Percentiles rank a stretch among this genome's conserved stretches.
Evolutionary conservation across 1,140 invertebrate genomes (phyloP).

Genomic region (Thaumatotibia leucotreta): DNA sequence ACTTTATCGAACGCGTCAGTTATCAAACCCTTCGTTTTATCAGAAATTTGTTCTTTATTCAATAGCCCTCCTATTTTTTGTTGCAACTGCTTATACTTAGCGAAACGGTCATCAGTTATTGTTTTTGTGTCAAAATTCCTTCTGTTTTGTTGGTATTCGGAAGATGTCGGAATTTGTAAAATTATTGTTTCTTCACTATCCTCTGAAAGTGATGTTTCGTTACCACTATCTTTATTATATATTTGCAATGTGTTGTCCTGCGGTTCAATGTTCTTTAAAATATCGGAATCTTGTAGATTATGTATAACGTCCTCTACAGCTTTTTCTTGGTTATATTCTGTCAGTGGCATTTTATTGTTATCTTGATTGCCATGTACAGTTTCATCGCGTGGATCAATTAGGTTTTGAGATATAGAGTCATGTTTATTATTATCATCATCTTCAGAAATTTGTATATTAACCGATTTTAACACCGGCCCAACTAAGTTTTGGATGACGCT

Average conservation of each 20-base stretch:
- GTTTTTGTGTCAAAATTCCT: not conserved
- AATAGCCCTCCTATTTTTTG: conserved; percentile 39
- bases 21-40: conserved; percentile 38
- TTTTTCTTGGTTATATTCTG: not conserved
- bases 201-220: not conserved
- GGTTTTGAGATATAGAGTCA: not conserved
- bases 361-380: not conserved
- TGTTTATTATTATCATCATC: not conserved
- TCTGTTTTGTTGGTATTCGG: not conserved
- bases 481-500: not conserved
- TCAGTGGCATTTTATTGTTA: not conserved
- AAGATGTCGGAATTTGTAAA: not conserved
- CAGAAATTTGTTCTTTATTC: conserved; percentile 37
- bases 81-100: conserved; percentile 42
- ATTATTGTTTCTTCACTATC: not conserved
- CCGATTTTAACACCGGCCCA: not conserved
- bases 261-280: not conserved
- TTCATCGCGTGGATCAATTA: not conserved
- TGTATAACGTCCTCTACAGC: not conserved
- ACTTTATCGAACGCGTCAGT: conserved; percentile 44
- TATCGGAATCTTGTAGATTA: not conserved
- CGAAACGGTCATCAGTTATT: not conserved
- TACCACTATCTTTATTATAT: not conserved
- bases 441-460: not conserved
- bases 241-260: not conserved